A percentile compares a stretch with the other conserved stretches of the same genome.
Conservation (phyloP, 1,140 invertebrate species). For the Alviniconcha marisindica region DNA sequence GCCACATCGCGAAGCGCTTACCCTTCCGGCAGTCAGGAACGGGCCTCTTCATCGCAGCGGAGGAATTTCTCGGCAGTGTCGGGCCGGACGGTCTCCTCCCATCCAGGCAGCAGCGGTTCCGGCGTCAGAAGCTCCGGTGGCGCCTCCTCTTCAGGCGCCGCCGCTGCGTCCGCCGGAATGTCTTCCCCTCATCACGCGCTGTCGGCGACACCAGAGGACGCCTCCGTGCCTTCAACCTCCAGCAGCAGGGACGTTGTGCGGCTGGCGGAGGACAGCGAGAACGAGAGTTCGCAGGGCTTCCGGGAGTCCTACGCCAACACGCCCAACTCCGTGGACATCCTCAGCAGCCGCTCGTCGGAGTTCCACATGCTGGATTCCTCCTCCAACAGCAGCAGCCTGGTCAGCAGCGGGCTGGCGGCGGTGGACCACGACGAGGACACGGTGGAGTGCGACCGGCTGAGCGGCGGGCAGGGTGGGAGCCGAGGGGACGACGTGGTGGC, state of each 20-base stretch:
- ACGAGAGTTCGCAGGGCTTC: slow-evolving; percentile 26
- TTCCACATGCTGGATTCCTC: slow-evolving; percentile 33
- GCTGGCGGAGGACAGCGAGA: slow-evolving; percentile 27
- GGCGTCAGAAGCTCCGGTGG: not conserved
- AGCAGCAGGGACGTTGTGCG: slow-evolving; percentile 4
- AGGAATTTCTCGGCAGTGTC: slow-evolving; percentile 15
- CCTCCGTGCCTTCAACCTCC: slow-evolving; percentile 19
- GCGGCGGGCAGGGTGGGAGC: not conserved
- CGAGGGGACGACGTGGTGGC: not conserved
- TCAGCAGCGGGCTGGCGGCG: not conserved
- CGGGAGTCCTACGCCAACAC: slow-evolving; percentile 27
- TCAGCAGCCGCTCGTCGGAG: slow-evolving; percentile 19
- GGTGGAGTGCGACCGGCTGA: not conserved
- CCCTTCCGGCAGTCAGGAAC: not conserved
- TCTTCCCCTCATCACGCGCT: not conserved
- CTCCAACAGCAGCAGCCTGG: slow-evolving; percentile 22
- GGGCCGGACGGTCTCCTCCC: not conserved
- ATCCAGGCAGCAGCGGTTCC: not conserved
- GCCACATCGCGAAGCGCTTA: not conserved
- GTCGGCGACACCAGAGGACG: not conserved
- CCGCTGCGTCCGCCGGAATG: not conserved
- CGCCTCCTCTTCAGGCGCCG: not conserved
- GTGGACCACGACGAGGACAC: slow-evolving; percentile 10
- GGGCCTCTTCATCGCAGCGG: not conserved
- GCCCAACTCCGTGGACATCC: slow-evolving; percentile 32